Conservation (phyloP, 2,113 vertebrate genomes). For the Phylloscopus trochilus region DNA sequence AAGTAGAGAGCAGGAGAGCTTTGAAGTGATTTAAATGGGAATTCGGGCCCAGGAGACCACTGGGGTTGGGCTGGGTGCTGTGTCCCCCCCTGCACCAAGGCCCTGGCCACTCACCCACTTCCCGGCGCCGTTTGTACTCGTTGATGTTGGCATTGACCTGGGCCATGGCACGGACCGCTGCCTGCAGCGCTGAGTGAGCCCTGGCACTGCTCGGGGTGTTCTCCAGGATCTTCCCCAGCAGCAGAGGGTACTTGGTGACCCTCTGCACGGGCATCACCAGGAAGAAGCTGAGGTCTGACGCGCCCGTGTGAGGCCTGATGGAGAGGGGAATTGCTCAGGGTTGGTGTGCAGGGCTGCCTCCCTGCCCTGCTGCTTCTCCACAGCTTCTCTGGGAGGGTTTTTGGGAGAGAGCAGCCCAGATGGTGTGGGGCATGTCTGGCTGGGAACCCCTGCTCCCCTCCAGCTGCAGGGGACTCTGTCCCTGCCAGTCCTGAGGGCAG, state of each 20-base stretch:
- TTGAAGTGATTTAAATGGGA: background rate
- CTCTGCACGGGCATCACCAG: slow-evolving; percentile 93
- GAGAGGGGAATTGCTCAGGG: background rate
- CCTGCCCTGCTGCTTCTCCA: background rate
- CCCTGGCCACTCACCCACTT: slow-evolving; percentile 85
- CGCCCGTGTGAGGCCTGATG: slow-evolving; percentile 83
- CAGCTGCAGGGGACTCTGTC: background rate
- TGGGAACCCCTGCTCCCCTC: background rate
- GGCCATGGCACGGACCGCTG: slow-evolving; percentile 74
- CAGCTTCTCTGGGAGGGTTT: background rate
- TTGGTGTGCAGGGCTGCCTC: fast-evolving
- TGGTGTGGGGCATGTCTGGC: background rate
- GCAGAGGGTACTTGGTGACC: slow-evolving; percentile 89
- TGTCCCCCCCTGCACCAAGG: fast-evolving
- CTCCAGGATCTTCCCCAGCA: slow-evolving; percentile 92
- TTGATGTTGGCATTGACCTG: slow-evolving; percentile 92
- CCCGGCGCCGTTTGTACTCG: slow-evolving; percentile 91
- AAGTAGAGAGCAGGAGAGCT: background rate
- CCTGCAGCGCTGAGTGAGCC: slow-evolving; percentile 73
- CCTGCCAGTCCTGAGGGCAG: background rate
- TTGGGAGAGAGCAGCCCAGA: background rate
- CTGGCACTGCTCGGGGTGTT: slow-evolving; percentile 75
- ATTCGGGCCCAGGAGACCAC: background rate
- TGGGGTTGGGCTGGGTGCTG: background rate
- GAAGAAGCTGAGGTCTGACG: slow-evolving; percentile 88